These are phyloP conservation scores for Macaca mulatta DNA, from an alignment of 2,113 vertebrate genomes.

Conservation along the genomic window DNA sequence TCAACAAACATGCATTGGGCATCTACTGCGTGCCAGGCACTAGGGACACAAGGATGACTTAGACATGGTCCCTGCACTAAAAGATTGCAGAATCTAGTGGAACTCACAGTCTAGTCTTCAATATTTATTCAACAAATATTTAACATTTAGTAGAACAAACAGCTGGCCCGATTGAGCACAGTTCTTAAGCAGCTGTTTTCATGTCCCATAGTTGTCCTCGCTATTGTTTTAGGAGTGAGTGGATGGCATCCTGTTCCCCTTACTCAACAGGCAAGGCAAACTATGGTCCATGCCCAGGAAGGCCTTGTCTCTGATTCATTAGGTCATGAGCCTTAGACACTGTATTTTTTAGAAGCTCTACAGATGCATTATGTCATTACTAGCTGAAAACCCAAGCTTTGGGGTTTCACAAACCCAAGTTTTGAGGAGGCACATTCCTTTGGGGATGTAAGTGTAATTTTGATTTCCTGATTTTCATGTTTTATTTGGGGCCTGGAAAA, in stretches of 20 bases:
- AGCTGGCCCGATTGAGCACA: not conserved
- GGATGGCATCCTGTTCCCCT: not conserved
- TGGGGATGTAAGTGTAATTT: not conserved
- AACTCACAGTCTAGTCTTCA: conserved; percentile 57
- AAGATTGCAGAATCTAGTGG: conserved; percentile 37
- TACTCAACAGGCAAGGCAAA: not conserved
- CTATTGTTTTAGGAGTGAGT: not conserved
- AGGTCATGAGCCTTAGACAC: not conserved
- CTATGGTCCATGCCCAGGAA: not conserved
- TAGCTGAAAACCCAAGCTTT: not conserved
- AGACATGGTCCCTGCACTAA: conserved; percentile 3
- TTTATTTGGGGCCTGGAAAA: not conserved
- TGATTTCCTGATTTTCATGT: conserved; percentile 11
- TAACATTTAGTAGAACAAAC: conserved; percentile 62
- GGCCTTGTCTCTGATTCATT: not conserved
- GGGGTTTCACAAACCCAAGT: not conserved
- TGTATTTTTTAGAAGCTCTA: not conserved
- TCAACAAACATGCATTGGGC: not conserved
- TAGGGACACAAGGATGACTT: not conserved
- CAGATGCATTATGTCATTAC: not conserved
- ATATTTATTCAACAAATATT: conserved; percentile 71
- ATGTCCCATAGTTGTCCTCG: not conserved
- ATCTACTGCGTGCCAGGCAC: not conserved
- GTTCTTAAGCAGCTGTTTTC: not conserved
- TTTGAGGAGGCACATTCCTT: not conserved